Base-by-base conservation (phyloP, 2,888 invertebrate species). In the Dryobota labecula region DNA sequence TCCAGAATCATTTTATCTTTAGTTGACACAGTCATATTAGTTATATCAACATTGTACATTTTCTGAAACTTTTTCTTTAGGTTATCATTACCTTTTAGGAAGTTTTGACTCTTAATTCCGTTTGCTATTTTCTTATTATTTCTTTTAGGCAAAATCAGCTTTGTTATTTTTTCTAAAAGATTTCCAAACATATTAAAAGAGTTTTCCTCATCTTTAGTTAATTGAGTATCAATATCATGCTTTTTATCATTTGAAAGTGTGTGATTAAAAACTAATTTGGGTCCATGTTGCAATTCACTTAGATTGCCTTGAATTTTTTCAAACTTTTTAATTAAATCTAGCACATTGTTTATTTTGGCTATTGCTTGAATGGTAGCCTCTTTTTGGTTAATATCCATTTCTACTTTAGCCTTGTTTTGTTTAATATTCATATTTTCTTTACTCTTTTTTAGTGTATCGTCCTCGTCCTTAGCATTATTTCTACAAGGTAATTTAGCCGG, bases 1-100 rank as follows among this genome's bases (percentile, higher is more conserved):
- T 95, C 94, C 47, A 94, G 83, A 30, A 95, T 77, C 45, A 95
- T 78, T 87, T 90, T 93, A 82, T 96, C 95, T 86, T 95, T 95
- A 11, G 86, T 76, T n/a, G 92, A 89, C 24, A 94, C 69, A 60
- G 87, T 89, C 60, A 88, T 80, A 54, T 89, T 89, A 24, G 68
- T 83, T 20, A 91, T 57, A 82, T 93, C 89, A 8, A 90, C 84
- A 38, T 91, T 86, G 70, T 89, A 91, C 20, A 89, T 74, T 49
- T 86, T 82, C 73, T 89, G 88, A 5, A 92, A 63, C 70, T 89
- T 89, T n/a, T 87, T 84, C 49, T 84, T 89, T 1, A 92, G 43
- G 41, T 85, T 80, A 8, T 89, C 83, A 33, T 86, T 77, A 51
- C 82, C 80, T 13, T 45, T 68, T 27, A 92, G 86, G 13, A 90